phyloP scores from a whole-genome alignment of 2,113 vertebrate species.

The Bettongia penicillata region DNA sequence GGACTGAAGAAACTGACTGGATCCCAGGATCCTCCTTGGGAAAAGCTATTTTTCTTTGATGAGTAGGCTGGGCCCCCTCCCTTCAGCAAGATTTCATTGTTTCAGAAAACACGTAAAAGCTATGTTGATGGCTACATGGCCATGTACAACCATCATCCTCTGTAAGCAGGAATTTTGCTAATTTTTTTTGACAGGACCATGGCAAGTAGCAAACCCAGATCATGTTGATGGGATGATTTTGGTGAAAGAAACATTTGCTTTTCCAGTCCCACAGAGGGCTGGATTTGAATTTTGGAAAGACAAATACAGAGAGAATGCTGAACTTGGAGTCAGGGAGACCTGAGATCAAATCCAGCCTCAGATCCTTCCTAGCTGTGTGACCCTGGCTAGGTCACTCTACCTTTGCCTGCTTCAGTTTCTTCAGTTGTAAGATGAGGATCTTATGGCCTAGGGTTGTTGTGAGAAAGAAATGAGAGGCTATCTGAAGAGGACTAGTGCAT shows the following conservation, averaged over 20 bases:
- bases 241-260: conserved; percentile 5
- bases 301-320: neutral
- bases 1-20: conserved; percentile 5
- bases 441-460: neutral
- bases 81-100: conserved; percentile 24
- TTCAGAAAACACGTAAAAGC: conserved; percentile 39
- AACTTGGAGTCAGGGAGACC: neutral
- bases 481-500: too few relatives aligned
- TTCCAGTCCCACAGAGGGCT: neutral
- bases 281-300: neutral
- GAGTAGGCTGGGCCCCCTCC: neutral
- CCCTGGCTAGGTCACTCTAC: neutral
- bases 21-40: conserved; percentile 16
- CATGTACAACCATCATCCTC: conserved; percentile 2
- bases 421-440: neutral
- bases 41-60: neutral
- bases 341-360: too few relatives aligned
- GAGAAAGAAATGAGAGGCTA: neutral
- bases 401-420: neutral
- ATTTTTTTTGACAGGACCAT: conserved; percentile 13
- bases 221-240: neutral
- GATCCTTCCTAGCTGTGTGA: too few relatives aligned
- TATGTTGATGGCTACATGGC: conserved; percentile 29
- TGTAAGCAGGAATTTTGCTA: neutral
- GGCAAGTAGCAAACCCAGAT: neutral